A percentile compares a stretch with the other conserved stretches of the same genome.
phyloP scores from a whole-genome alignment of 1,140 invertebrate species.

The Macrobrachium nipponense region DNA sequence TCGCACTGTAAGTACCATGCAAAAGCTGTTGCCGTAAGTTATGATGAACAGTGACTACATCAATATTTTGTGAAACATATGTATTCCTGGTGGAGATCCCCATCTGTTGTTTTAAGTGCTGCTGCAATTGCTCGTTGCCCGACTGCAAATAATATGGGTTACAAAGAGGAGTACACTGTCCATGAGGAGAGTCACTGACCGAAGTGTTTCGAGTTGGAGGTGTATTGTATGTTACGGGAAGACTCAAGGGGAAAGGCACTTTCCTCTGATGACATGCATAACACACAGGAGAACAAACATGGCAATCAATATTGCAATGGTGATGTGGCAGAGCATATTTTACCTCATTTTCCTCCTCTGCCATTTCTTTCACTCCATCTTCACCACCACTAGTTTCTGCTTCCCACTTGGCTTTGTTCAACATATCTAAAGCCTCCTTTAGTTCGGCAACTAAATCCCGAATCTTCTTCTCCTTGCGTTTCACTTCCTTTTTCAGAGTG shows the following conservation, averaged over 20 bases:
- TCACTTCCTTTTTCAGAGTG: conserved; percentile 65
- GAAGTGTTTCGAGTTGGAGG: no score
- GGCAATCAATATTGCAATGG: no score
- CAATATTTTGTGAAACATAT: background rate
- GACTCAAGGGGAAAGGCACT: no score
- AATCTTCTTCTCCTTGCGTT: conserved; percentile 68
- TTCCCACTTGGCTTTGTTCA: conserved; percentile 68
- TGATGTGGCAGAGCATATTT: background rate
- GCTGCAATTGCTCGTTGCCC: no score
- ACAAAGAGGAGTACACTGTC: no score
- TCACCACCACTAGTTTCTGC: conserved; percentile 66
- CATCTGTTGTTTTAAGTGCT: no score
- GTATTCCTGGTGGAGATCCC: no score
- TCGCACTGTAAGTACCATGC: background rate
- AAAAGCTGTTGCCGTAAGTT: conserved; percentile 20
- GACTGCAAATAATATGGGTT: no score
- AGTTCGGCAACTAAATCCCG: conserved; percentile 66
- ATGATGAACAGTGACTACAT: conserved; percentile 2
- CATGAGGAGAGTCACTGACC: no score
- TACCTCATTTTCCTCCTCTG: conserved; percentile 67
- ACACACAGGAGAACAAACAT: no score
- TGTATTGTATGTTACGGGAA: no score
- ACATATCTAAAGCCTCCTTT: conserved; percentile 67
- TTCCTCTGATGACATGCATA: no score
- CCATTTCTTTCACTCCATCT: conserved; percentile 67